Evolutionary conservation across 2,797 vertebrate genomes (phyloP).

Genomic region (Margarornis squamiger): DNA sequence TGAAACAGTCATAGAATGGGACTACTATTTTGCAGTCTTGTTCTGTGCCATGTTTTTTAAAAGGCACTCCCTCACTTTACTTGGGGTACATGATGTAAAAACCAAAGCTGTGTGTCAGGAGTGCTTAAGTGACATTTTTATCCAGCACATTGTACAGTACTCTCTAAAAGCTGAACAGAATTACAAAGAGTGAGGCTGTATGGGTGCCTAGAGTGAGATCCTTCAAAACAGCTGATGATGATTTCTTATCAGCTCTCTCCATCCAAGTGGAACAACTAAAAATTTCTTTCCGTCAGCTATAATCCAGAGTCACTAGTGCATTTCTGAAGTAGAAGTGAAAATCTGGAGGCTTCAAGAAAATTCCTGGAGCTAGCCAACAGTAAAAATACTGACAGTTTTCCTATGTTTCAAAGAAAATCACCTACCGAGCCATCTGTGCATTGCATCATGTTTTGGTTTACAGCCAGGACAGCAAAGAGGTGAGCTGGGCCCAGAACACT

Average conservation of each 20-base stretch:
- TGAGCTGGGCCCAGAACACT: not conserved
- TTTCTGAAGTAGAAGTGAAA: not conserved
- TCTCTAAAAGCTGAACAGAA: not conserved
- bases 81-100: not conserved
- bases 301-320: not conserved
- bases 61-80: not conserved
- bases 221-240: not conserved
- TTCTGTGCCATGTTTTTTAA: not conserved
- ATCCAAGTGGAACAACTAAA: not conserved
- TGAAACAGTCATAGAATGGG: not conserved
- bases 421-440: slow-evolving; percentile 14
- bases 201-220: not conserved
- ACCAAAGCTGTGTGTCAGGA: not conserved
- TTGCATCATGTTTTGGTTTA: not conserved
- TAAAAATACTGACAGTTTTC: not conserved
- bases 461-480: not conserved
- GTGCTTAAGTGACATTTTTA: not conserved
- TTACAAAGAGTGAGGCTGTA: not conserved
- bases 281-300: not conserved
- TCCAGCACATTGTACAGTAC: not conserved
- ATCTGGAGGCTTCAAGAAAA: slow-evolving; percentile 11
- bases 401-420: not conserved
- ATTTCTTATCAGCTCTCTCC: not conserved
- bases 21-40: not conserved
- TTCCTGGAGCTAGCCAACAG: not conserved